Percentiles rank a stretch among this genome's conserved stretches.
These are phyloP conservation scores for Galeopterus variegatus DNA, from an alignment of 2,113 vertebrate genomes.

Conservation along the genomic window DNA sequence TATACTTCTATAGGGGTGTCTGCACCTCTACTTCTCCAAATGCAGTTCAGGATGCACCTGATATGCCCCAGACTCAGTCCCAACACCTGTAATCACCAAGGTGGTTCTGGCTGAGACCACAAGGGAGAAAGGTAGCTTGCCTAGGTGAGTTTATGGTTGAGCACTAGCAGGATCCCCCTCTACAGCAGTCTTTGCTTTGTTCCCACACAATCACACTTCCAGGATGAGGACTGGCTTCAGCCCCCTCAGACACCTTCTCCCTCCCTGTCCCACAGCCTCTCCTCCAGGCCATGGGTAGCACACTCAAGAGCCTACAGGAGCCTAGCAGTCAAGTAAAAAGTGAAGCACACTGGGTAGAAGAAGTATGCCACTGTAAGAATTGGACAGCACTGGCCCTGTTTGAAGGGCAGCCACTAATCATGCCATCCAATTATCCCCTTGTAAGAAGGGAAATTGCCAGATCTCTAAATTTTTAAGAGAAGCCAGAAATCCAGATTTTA, in stretches of 20 bases:
- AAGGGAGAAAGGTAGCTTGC: not conserved
- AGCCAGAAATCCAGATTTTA: slow-evolving; percentile 2
- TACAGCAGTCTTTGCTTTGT: not conserved
- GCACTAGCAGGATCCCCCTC: not conserved
- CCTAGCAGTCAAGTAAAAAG: not conserved
- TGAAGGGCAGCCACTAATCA: not conserved
- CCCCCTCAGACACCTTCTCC: not conserved
- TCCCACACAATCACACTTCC: not conserved
- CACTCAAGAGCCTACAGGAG: not conserved
- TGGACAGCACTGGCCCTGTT: not conserved
- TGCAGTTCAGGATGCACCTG: not conserved
- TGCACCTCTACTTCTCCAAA: not conserved
- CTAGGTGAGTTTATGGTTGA: not conserved
- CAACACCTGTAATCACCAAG: not conserved
- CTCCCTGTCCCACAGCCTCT: not conserved
- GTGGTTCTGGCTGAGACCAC: not conserved
- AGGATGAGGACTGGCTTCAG: not conserved
- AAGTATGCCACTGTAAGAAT: not conserved
- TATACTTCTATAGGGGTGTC: not conserved
- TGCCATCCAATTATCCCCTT: not conserved
- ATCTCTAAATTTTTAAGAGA: slow-evolving; percentile 21
- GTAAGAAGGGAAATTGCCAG: not conserved
- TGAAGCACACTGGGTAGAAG: not conserved
- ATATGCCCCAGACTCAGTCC: not conserved
- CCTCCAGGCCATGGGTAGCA: not conserved